Evolutionary conservation across 2,888 invertebrate species (phyloP).

Genomic region (Arctia plantaginis): DNA sequence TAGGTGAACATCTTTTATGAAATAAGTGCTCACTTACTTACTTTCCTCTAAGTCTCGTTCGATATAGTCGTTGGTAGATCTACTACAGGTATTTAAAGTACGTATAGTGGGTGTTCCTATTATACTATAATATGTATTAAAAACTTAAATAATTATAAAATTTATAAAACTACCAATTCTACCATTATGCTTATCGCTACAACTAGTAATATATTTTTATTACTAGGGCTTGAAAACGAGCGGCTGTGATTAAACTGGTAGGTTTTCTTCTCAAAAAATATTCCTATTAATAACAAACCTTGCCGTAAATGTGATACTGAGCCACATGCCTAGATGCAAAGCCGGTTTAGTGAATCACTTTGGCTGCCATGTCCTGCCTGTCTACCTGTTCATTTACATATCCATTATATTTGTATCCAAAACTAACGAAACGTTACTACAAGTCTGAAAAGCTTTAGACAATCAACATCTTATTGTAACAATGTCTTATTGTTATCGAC

Average conservation of each 20-base stretch:
- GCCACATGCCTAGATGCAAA: background rate
- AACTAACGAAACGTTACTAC: background rate
- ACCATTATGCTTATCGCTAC: background rate
- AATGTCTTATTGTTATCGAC: background rate
- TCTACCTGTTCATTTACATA: background rate
- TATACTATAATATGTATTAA: background rate
- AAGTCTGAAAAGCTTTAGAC: background rate
- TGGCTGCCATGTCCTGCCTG: no score
- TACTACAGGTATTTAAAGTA: background rate
- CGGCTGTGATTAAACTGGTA: no score
- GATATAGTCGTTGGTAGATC: no score
- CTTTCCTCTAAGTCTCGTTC: background rate
- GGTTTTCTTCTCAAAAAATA: no score
- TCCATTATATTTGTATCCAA: background rate
- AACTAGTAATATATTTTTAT: background rate
- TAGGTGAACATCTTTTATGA: background rate
- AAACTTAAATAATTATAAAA: background rate
- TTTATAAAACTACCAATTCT: background rate
- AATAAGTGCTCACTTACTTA: background rate
- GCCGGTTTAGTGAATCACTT: background rate
- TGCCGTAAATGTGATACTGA: background rate
- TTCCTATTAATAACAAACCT: background rate
- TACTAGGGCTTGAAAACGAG: no score
- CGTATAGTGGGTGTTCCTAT: background rate
- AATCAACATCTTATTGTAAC: background rate